Base-by-base conservation (phyloP, 2,888 invertebrate genomes). In the Diadegma fenestrale region DNA sequence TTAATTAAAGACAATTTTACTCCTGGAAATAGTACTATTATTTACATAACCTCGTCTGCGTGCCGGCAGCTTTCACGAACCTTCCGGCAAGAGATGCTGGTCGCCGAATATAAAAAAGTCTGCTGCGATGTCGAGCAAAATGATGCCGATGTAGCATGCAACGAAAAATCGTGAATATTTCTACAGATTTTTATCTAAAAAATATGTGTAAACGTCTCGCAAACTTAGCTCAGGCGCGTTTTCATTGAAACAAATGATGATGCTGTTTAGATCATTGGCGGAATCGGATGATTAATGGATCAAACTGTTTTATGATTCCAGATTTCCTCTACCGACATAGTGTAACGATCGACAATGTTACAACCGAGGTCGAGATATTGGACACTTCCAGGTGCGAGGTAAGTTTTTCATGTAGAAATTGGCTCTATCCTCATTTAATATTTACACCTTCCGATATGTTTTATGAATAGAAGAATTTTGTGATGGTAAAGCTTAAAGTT, bases 341-440 rank as follows among this genome's bases (percentile, higher is more conserved):
- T 94, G 96, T 97, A 90, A 96, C 96, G 88, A 97, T 97, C 94
- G 97, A 97, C 94, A 97, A 96, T 91, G 96, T 96, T 88, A 96
- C 96, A 89, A 97, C 97, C 86, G 97, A 97, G 94, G 96, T 97
- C 90, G 97, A 97, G 95, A 97, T 96, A 94, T 95, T 96, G 94
- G 97, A 97, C 94, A 97, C 97, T 89, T 97, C 97, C 90, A 97
- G 96, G 95, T 97, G 96, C 95, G 96, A 96, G 95, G 97, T 97
- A 95, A 96, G 96, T 95, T 87, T 58, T 84, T 76, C 80, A 58
- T 80, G 26, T 54, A 48, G 19, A 10, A 45, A n/a, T 41, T 30
- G 14, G 48, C 17, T 33, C 17, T 14, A 10, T n/a, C 41, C 6
- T 54, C 22, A 26, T 41, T n/a, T 2, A 1, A 10, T 1, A 14